Evolutionary conservation across 1,140 invertebrate genomes (phyloP), one percentile per base, ranked within the genome.

Genomic region (Drosophila micromelanica): DNA sequence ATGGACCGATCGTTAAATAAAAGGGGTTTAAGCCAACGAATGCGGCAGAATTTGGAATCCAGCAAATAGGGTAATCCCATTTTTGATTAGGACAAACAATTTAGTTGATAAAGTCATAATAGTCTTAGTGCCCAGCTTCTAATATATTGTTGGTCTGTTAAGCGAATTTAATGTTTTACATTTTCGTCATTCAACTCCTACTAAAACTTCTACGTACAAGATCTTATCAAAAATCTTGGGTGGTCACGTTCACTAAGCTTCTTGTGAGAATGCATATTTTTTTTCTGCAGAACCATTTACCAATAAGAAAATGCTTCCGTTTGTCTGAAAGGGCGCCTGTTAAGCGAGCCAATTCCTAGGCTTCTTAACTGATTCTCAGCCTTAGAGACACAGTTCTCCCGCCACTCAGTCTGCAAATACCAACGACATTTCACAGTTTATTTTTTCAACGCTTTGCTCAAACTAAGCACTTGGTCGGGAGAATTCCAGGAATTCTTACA

Each of bases 401-500:
- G 79, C 80, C 79, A 84, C 23, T 59, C 63, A 79, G 79, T 84
- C 79, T 82, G 62, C 74, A 84, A 73, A 76, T 60, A 57, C 7
- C 67, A 32, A 32, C 35, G 60, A 35, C 51, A 57, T 11, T 23
- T 32, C 52, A 65, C 61, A 37, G 57, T 35, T 54, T 59, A 5
- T 37, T 15, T 45, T 7, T 15, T 60, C 60, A 67, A 63, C 4
- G 20, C 48, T 70, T 79, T 74, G 49, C 76, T 42, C 54, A 60
- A 69, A 57, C 62, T 69, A 12, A 74, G 37, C 32, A 54, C 71
- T 35, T 38, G 62, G 37, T 60, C 49, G 35, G 65, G 12, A 48
- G 48, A 78, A 81, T 86, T 86, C 82, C 70, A 48, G 57, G 81
- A 87, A 86, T 85, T 86, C 75, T 76, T 2, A 48, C 42, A 56